Evolutionary conservation across 2,113 vertebrate species (phyloP).

Genomic region (Danio rerio): DNA sequence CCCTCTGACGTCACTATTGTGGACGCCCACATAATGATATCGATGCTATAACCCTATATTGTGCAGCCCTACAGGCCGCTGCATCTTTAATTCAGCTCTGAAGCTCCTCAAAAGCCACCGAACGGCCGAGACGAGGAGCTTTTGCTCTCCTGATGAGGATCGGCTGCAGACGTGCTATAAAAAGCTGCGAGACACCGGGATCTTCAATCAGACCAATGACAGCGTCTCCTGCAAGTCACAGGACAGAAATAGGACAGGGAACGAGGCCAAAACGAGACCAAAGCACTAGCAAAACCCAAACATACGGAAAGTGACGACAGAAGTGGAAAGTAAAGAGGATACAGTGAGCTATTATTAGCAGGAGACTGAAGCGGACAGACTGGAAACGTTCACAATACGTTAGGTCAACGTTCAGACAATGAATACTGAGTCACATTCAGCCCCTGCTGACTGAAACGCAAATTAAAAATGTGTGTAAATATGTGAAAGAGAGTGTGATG

Average conservation of each 20-base stretch:
- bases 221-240: neutral
- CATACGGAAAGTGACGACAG: neutral
- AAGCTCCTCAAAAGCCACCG: neutral
- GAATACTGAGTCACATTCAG: neutral
- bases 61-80: no score
- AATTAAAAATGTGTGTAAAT: no score
- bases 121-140: neutral
- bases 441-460: no score
- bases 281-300: neutral
- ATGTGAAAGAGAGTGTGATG: no score
- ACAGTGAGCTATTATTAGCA: neutral
- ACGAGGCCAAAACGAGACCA: neutral
- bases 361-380: neutral
- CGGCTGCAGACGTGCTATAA: neutral
- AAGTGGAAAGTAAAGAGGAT: neutral
- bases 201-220: neutral
- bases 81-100: no score
- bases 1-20: no score
- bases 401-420: neutral
- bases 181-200: neutral
- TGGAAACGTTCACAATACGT: neutral
- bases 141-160: conserved; percentile 13
- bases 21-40: no score
- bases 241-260: neutral
- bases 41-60: no score